These are phyloP conservation scores for Tauraco erythrolophus DNA, from an alignment of 2,113 vertebrate genomes.

Conservation along the genomic window DNA sequence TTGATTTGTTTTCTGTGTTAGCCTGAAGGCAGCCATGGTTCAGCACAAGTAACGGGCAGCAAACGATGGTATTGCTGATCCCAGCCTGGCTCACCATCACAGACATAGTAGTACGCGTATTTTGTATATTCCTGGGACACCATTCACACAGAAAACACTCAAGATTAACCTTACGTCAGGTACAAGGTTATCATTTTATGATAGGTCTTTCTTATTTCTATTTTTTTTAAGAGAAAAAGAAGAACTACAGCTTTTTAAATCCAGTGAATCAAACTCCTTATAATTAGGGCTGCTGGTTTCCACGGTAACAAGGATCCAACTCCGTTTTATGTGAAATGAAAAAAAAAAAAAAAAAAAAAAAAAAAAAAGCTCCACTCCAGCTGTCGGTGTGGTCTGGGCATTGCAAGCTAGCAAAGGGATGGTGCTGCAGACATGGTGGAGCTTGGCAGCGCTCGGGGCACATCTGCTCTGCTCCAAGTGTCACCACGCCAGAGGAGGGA, in stretches of 20 bases:
- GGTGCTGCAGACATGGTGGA: background rate
- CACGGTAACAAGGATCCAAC: slow-evolving; percentile 75
- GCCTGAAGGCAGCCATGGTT: background rate
- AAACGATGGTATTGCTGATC: background rate
- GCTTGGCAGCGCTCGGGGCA: background rate
- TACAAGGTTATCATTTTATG: background rate
- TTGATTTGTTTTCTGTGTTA: slow-evolving; percentile 2
- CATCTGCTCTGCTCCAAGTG: background rate
- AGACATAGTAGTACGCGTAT: background rate
- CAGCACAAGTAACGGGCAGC: background rate
- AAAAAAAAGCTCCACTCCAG: slow-evolving; percentile 71
- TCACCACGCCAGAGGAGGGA: background rate
- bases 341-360: slow-evolving; percentile 39
- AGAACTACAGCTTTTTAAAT: slow-evolving; percentile 70
- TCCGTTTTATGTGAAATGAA: slow-evolving; percentile 74
- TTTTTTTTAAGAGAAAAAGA: slow-evolving; percentile 39
- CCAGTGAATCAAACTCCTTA: slow-evolving; percentile 78
- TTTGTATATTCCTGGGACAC: background rate
- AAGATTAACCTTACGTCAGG: background rate
- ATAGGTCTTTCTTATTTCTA: slow-evolving; percentile 1
- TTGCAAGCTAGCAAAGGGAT: background rate
- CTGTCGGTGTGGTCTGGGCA: slow-evolving; percentile 40
- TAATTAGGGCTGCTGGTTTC: slow-evolving; percentile 84
- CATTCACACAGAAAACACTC: background rate
- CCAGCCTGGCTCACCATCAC: background rate